Conservation (phyloP, 1,140 invertebrate genomes). For the Gryllus bimaculatus region DNA sequence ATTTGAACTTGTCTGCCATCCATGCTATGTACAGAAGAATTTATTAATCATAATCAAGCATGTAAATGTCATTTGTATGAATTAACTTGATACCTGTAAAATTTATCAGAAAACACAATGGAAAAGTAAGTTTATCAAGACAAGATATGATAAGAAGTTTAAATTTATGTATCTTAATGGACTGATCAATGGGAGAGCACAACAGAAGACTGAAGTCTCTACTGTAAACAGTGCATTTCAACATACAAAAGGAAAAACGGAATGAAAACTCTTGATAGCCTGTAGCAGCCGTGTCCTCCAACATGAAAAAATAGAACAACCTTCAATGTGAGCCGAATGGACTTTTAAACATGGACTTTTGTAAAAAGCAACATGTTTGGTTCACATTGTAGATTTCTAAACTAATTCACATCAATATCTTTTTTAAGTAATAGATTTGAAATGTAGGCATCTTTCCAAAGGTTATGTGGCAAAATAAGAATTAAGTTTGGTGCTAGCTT, state of each 20-base stretch:
- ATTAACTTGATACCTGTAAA: conserved; percentile 10
- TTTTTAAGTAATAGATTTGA: conserved; percentile 1
- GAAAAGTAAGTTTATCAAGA: conserved; percentile 1
- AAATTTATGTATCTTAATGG: conserved; percentile 7
- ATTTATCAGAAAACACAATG: neutral
- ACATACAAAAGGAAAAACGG: neutral
- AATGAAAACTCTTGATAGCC: neutral
- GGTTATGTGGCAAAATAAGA: neutral
- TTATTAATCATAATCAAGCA: conserved; percentile 11
- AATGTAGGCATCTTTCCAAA: conserved; percentile 1
- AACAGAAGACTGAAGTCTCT: conserved; percentile 15
- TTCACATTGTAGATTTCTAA: neutral
- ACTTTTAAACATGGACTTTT: neutral
- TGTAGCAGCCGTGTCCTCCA: conserved; percentile 2
- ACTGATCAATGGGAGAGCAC: conserved; percentile 7
- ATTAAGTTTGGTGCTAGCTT: conserved; percentile 4
- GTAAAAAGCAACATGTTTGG: neutral
- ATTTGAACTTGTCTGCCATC: conserved; percentile 15
- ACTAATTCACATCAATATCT: conserved; percentile 5
- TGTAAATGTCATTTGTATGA: conserved; percentile 15
- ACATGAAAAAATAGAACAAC: conserved; percentile 1
- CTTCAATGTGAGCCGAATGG: neutral
- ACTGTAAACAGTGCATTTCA: conserved; percentile 8
- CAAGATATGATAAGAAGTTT: neutral
- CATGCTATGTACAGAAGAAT: conserved; percentile 21